phyloP scores from a whole-genome alignment of 2,888 invertebrate species.

The Tinea pellionella region DNA sequence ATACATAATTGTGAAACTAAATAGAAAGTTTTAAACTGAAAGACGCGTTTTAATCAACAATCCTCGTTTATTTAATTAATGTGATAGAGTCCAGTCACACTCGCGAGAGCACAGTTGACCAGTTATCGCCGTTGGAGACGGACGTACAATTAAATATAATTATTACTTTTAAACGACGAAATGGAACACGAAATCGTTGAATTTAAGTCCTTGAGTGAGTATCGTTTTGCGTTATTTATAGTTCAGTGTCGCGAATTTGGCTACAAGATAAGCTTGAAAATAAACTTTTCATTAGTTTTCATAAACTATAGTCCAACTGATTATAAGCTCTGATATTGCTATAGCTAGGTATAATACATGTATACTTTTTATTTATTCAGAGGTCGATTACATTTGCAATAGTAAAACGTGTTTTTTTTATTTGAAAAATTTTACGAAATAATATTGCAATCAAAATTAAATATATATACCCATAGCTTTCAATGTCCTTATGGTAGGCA shows the following conservation, averaged over 20 bases:
- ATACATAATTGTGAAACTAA: too few relatives aligned
- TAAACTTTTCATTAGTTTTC: not conserved
- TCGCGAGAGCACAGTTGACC: constrained; percentile 40
- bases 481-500: too few relatives aligned
- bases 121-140: constrained; percentile 37
- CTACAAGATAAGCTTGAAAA: not conserved
- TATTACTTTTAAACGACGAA: not conserved
- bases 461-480: too few relatives aligned
- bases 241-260: not conserved
- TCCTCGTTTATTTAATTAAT: not conserved
- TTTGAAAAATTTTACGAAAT: too few relatives aligned
- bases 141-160: constrained; percentile 24
- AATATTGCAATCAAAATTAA: too few relatives aligned
- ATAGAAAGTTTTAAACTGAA: too few relatives aligned
- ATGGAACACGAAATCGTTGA: not conserved
- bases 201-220: not conserved
- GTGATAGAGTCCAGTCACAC: not conserved
- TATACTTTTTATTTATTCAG: too few relatives aligned
- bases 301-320: too few relatives aligned
- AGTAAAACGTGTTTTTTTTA: too few relatives aligned
- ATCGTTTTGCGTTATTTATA: not conserved
- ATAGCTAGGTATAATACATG: too few relatives aligned
- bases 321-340: too few relatives aligned
- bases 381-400: too few relatives aligned
- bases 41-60: not conserved